Evolutionary conservation across 2,888 invertebrate species (phyloP).

Genomic region (Phengaris alcon): DNA sequence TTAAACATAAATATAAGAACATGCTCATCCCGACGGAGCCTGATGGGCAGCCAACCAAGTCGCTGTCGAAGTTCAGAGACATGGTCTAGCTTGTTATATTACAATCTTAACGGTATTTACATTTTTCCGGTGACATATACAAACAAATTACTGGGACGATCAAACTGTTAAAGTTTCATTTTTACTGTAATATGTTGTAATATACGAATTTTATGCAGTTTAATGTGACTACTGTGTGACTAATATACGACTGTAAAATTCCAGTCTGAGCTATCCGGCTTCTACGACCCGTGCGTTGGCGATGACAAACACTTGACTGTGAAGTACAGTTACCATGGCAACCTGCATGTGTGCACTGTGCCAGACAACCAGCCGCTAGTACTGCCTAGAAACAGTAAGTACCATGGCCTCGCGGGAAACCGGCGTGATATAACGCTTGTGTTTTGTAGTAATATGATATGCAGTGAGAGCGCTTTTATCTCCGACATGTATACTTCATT

Average conservation of each 20-base stretch:
- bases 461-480: neutral
- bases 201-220: no score
- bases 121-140: no score
- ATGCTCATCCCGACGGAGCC: no score
- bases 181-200: no score
- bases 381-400: constrained; percentile 69
- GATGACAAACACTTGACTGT: constrained; percentile 93
- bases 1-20: no score
- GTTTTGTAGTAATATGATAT: neutral
- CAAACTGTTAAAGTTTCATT: no score
- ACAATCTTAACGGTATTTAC: no score
- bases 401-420: neutral
- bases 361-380: constrained; percentile 87
- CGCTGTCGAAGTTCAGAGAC: no score
- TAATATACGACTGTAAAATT: constrained; percentile 45
- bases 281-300: constrained; percentile 96
- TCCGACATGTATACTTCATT: neutral
- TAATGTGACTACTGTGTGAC: neutral
- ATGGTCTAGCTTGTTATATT: no score
- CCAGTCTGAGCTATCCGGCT: constrained; percentile 96
- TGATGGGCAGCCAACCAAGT: no score
- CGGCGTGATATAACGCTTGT: neutral
- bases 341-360: constrained; percentile 88
- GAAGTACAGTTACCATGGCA: constrained; percentile 90
- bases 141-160: no score